phyloP scores from a whole-genome alignment of 2,888 invertebrate genomes.

The Erebia palarica region DNA sequence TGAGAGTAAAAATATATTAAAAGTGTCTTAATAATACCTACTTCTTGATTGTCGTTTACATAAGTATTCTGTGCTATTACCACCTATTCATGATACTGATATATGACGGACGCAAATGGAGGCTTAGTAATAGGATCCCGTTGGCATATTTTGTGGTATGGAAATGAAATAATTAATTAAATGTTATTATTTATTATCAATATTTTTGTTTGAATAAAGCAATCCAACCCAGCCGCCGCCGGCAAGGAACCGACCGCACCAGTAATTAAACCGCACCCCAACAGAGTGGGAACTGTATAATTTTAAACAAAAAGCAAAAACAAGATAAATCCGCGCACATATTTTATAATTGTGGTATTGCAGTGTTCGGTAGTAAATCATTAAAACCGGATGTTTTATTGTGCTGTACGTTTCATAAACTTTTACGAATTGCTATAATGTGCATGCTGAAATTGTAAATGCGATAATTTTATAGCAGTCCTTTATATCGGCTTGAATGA shows the following conservation, averaged over 20 bases:
- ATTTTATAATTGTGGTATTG: conserved; percentile 34
- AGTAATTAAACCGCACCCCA: conserved; percentile 40
- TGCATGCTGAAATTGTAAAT: not conserved
- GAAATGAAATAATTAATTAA: not conserved
- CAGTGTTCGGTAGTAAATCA: conserved; percentile 32
- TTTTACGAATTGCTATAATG: conserved; percentile 14
- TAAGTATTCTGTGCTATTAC: too few relatives aligned
- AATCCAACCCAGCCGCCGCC: conserved; percentile 6
- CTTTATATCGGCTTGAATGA: not conserved
- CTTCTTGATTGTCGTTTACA: too few relatives aligned
- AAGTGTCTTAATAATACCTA: too few relatives aligned
- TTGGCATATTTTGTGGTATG: too few relatives aligned
- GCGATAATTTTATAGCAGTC: not conserved
- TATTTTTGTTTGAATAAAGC: conserved; percentile 27
- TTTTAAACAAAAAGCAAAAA: conserved; percentile 33
- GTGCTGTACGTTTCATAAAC: conserved; percentile 25
- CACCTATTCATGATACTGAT: too few relatives aligned
- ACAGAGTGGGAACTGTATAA: conserved; percentile 40
- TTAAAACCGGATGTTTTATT: conserved; percentile 31
- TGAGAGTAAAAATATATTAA: too few relatives aligned
- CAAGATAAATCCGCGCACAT: conserved; percentile 34
- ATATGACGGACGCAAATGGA: too few relatives aligned
- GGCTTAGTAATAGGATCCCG: too few relatives aligned
- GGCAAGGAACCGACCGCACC: conserved; percentile 34
- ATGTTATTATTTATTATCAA: not conserved